Percentiles rank a stretch among this genome's conserved stretches.
These are phyloP conservation scores for Idaea dimidiata DNA, from an alignment of 2,888 invertebrate genomes.

Conservation along the genomic window DNA sequence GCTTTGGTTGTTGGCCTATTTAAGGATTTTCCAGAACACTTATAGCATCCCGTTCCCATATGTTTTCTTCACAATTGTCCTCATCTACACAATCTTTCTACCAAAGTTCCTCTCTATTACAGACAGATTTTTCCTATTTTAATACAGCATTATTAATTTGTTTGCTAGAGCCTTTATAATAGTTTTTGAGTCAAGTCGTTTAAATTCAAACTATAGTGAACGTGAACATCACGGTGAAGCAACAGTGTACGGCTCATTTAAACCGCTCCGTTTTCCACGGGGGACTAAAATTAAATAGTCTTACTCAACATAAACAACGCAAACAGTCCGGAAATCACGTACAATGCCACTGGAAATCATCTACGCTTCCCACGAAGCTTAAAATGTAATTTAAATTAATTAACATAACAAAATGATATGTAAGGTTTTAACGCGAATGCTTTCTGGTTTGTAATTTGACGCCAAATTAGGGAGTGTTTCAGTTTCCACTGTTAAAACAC, in stretches of 20 bases:
- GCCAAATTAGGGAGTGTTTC: constrained; percentile 4
- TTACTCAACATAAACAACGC: background rate
- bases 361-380: constrained; percentile 42
- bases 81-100: background rate
- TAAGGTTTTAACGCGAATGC: constrained; percentile 13
- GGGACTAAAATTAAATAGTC: background rate
- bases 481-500: constrained; percentile 6
- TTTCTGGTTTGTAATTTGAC: constrained; percentile 2
- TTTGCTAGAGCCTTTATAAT: background rate
- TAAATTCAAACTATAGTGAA: background rate
- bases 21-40: no score
- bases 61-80: background rate
- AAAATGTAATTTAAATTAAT: constrained; percentile 48
- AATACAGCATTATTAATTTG: background rate
- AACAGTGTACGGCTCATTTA: background rate
- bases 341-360: constrained; percentile 33
- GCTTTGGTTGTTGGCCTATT: no score
- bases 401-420: constrained; percentile 43
- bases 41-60: background rate
- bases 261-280: background rate
- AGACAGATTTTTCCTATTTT: background rate
- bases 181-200: background rate
- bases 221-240: background rate
- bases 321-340: constrained; percentile 28
- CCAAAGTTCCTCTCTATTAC: no score